Conservation (phyloP, 2,113 vertebrate genomes). For the Sphyrna mokarran region DNA sequence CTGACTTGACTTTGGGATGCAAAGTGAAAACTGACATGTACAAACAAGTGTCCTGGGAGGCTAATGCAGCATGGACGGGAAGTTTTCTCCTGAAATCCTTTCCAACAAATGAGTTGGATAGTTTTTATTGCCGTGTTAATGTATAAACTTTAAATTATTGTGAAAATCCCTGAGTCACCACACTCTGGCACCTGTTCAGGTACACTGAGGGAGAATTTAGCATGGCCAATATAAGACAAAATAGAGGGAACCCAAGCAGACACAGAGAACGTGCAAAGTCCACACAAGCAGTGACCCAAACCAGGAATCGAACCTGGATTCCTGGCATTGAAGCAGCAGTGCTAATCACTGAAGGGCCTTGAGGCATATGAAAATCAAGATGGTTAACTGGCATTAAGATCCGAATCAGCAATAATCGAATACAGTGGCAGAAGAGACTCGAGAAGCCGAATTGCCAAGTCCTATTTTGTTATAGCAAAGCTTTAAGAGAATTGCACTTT, state of each 20-base stretch:
- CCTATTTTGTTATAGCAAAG: not conserved
- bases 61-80: not conserved
- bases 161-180: too few relatives aligned
- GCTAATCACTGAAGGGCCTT: not conserved
- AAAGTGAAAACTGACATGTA: not conserved
- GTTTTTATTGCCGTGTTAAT: not conserved
- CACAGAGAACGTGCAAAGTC: too few relatives aligned
- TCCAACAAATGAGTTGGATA: not conserved
- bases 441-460: not conserved
- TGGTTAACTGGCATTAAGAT: not conserved
- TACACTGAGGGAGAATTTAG: too few relatives aligned
- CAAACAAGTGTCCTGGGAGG: not conserved
- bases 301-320: too few relatives aligned
- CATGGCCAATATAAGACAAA: too few relatives aligned
- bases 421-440: not conserved
- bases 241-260: too few relatives aligned
- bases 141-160: too few relatives aligned
- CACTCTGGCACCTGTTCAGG: too few relatives aligned
- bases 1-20: constrained; percentile 13
- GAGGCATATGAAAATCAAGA: not conserved
- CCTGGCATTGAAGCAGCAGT: too few relatives aligned
- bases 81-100: not conserved
- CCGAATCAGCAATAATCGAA: not conserved
- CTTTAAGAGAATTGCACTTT: not conserved
- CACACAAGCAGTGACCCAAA: too few relatives aligned